phyloP scores from a whole-genome alignment of 2,797 vertebrate genomes.

The Taeniopygia guttata region DNA sequence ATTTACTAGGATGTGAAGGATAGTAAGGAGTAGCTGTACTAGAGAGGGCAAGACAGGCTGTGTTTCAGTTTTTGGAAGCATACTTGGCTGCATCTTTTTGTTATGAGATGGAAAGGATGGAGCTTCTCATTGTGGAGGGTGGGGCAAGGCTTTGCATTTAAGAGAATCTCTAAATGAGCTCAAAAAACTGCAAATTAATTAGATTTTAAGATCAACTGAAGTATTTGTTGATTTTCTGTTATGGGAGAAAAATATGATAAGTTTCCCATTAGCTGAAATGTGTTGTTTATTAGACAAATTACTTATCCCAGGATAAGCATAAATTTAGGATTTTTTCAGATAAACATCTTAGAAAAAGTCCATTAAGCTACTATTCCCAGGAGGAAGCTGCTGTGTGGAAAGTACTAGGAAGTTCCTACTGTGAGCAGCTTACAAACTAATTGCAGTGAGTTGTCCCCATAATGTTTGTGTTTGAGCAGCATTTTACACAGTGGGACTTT shows the following conservation, averaged over 20 bases:
- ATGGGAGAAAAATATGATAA: fast-evolving
- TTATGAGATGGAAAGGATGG: background rate
- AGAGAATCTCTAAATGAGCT: background rate
- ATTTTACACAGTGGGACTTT: background rate
- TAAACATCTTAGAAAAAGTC: background rate
- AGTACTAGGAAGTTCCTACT: background rate
- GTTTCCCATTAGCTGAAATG: background rate
- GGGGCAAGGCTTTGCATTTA: background rate
- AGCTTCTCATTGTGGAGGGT: background rate
- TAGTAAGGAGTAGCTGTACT: background rate
- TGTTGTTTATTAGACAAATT: background rate
- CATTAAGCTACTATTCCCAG: background rate
- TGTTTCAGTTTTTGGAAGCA: background rate
- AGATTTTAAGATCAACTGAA: background rate
- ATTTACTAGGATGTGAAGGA: background rate
- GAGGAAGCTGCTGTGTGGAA: background rate
- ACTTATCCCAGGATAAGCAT: background rate
- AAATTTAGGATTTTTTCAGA: background rate
- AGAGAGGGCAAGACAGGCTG: background rate
- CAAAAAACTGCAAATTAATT: background rate
- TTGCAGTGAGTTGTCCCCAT: background rate
- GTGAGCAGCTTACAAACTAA: background rate
- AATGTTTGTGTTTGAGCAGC: background rate
- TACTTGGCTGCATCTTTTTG: background rate
- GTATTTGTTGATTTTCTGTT: background rate